Percentiles rank a stretch among this genome's conserved stretches.
Evolutionary conservation across 2,888 invertebrate species (phyloP).

Genomic region (Philereme vetulata): DNA sequence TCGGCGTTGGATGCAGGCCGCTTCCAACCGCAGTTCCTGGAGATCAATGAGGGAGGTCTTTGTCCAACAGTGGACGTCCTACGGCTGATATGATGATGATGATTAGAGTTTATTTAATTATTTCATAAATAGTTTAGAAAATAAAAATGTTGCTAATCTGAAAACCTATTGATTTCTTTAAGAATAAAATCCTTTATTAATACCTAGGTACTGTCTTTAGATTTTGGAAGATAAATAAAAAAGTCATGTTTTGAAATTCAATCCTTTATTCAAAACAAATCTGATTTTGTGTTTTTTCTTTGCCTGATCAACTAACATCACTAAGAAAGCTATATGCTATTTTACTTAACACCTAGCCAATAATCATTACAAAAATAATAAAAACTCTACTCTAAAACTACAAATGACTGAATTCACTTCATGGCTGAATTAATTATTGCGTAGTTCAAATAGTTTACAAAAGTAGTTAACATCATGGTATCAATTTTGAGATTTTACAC

Average conservation of each 20-base stretch:
- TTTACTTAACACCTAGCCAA: conserved; percentile 55
- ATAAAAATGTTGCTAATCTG: not conserved
- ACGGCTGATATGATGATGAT: no score
- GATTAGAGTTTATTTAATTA: conserved; percentile 31
- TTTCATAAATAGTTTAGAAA: not conserved
- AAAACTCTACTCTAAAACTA: conserved; percentile 43
- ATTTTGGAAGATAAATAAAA: not conserved
- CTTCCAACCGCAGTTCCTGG: no score
- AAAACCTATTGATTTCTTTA: not conserved
- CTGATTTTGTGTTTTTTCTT: conserved; percentile 44
- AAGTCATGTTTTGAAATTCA: conserved; percentile 28
- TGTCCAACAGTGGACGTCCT: no score
- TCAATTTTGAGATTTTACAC: conserved; percentile 23
- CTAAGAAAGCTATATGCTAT: conserved; percentile 48
- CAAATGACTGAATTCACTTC: conserved; percentile 14
- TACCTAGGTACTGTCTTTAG: not conserved
- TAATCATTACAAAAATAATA: conserved; percentile 50
- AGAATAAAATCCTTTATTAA: not conserved
- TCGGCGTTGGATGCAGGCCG: no score
- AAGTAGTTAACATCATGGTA: conserved; percentile 26
- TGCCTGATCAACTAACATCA: conserved; percentile 38
- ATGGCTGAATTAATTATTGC: conserved; percentile 20
- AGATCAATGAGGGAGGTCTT: no score
- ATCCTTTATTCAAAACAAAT: conserved; percentile 49
- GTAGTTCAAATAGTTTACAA: conserved; percentile 20